Evolutionary conservation across 1,140 invertebrate genomes (phyloP), one percentile per base, ranked within the genome.

Genomic region (Phymorhynchus buccinoides): DNA sequence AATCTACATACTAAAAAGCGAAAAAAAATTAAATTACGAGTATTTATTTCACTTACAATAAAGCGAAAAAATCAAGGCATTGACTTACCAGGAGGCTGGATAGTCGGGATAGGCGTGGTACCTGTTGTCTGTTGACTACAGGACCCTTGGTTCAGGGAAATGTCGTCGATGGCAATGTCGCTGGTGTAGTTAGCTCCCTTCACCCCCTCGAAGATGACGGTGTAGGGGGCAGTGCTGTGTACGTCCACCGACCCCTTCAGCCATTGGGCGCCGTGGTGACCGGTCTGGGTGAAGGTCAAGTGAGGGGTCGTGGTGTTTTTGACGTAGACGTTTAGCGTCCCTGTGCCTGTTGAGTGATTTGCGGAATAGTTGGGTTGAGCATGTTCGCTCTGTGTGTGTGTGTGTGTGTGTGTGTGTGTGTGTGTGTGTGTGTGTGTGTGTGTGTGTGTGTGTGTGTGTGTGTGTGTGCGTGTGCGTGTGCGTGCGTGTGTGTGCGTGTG

Each of bases 261-360:
- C 90, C 90, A 91, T n/a, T 84, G 66, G 48, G 88, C 84, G 62
- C 86, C 85, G 42, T 89, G 87, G 39, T 86, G 82, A 48, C 88
- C 89, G 18, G 83, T 32, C 39, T 86, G 37, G 18, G 32, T 75
- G 84, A 85, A 85, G 66, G 77, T 16, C 32, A 73, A 42, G 62
- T 80, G 39, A 16, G 32, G 18, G 22, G 35, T 48, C 27, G 18
- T 66, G 68, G 80, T 37, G 41, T 52, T 22, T 22, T 52, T 79
- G 42, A 79, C 85, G 92, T 92, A 88, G 90, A 93, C 89, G 92
- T 92, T 86, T 81, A 90, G 85, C 14, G 35, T 85, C 18, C 88
- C 88, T 22, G 87, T 89, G 32, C 86, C 87, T 87, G 52, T 22
- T 18, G 42, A 18, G 44, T 6, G 44, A 48, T 6, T 6, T 6